Evolutionary conservation across 1,140 invertebrate species (phyloP), one percentile per base, ranked within the genome.

Genomic region (Zaprionus ghesquierei): DNA sequence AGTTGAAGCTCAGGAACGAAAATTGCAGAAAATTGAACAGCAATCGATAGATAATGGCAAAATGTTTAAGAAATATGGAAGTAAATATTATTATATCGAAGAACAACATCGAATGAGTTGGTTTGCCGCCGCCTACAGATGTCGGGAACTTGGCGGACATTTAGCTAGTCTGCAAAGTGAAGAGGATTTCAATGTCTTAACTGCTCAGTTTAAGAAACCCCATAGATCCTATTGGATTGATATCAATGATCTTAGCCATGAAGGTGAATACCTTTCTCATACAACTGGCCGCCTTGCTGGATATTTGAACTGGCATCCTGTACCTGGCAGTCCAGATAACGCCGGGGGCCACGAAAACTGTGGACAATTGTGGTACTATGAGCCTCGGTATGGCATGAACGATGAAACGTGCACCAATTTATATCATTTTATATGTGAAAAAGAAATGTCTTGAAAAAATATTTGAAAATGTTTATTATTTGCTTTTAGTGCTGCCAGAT

Each of bases 141-240:
- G 62, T 8, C 38, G 18, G 5, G 20, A 46, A 6, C 25, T 46
- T 2, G 51, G 62, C 8, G 62, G 18, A 46, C 62, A 65, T 33
- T 65, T 56, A 27, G 25, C 12, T 10, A 65, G 51, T 20, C 3
- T 54, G 9, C 62, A 55, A 53, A 63, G 22, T 31, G 15, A 55
- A 1, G 5, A 29, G 2, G 51, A 65, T 27, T 55, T 15, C 15
- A 3, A 46, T 12, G 18, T 18, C 0, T 18, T 65, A 0, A 15
- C 3, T 3, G 25, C 2, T 0, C 31, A 55, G 4, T 23, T 55
- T 2, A 31, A 46, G 3, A 3, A 2, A 41, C 5, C 35, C 2
- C 0, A 15, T 2, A 12, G n/a, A 0, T 1, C 3, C 8, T 55
- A 29, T 54, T 63, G 61, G 61, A 63, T 38, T n/a, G 61, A 63